phyloP scores from a whole-genome alignment of 2,888 invertebrate genomes.

The Euspilapteryx auroguttella region DNA sequence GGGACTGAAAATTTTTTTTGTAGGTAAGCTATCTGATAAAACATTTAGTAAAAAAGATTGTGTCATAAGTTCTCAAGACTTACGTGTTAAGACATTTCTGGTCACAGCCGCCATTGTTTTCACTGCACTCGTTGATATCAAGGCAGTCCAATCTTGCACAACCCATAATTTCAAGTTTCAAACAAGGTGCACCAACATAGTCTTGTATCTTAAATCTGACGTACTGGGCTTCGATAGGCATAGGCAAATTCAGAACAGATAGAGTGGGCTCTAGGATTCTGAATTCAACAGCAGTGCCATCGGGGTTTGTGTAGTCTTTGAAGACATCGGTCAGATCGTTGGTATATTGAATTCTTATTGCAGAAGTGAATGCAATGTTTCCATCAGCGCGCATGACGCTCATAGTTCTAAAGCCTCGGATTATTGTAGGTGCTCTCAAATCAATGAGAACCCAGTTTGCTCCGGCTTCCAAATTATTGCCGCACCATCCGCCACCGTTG shows the following conservation, averaged over 20 bases:
- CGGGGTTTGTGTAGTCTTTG: slow-evolving; percentile 90
- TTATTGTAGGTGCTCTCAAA: slow-evolving; percentile 83
- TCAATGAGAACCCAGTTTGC: slow-evolving; percentile 89
- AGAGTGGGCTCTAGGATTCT: slow-evolving; percentile 86
- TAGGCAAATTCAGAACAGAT: slow-evolving; percentile 87
- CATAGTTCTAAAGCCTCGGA: slow-evolving; percentile 89
- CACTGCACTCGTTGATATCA: slow-evolving; percentile 86
- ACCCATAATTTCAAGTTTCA: slow-evolving; percentile 90
- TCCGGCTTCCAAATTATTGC: slow-evolving; percentile 81
- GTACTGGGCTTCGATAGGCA: slow-evolving; percentile 89
- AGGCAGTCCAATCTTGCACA: slow-evolving; percentile 87
- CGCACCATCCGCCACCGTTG: slow-evolving; percentile 88
- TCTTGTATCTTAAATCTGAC: slow-evolving; percentile 85
- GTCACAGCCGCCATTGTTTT: slow-evolving; percentile 88
- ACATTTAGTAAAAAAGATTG: not conserved
- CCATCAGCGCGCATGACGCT: slow-evolving; percentile 82
- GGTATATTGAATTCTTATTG: slow-evolving; percentile 85
- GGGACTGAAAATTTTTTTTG: slow-evolving; percentile 52
- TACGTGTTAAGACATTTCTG: slow-evolving; percentile 87
- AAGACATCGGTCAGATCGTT: slow-evolving; percentile 88
- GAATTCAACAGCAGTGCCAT: slow-evolving; percentile 91
- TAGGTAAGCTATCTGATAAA: slow-evolving; percentile 1
- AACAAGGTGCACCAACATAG: slow-evolving; percentile 85
- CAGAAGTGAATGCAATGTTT: slow-evolving; percentile 86
- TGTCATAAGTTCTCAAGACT: slow-evolving; percentile 12